Evolutionary conservation across 2,797 vertebrate genomes (phyloP).

Genomic region (Hipposideros larvatus): DNA sequence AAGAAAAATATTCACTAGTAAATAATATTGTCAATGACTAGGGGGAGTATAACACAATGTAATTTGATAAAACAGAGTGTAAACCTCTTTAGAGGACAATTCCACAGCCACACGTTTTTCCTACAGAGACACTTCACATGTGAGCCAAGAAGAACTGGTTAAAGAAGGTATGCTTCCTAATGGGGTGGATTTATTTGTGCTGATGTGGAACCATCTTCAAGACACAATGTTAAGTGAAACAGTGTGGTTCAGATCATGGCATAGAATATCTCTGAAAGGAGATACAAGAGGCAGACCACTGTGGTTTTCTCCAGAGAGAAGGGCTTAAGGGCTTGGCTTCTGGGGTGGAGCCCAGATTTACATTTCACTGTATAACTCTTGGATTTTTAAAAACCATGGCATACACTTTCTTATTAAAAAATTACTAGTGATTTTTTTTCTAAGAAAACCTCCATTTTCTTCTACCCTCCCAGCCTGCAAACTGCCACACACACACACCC

Average conservation of each 20-base stretch:
- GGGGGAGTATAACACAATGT: neutral
- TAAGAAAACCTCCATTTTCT: neutral
- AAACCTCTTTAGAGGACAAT: neutral
- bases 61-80: neutral
- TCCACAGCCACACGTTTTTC: neutral
- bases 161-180: neutral
- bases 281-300: neutral
- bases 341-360: neutral
- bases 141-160: neutral
- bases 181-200: neutral
- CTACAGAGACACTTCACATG: neutral
- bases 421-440: neutral
- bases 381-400: neutral
- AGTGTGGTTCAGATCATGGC: neutral
- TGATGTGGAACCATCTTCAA: neutral
- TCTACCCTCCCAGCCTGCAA: neutral
- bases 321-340: neutral
- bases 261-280: neutral
- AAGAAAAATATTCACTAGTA: slow-evolving; percentile 31
- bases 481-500: neutral
- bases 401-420: neutral
- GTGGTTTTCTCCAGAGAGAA: neutral
- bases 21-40: neutral
- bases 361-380: neutral
- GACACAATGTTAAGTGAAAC: neutral